phyloP scores from a whole-genome alignment of 2,113 vertebrate genomes.

The Amphiprion percula region DNA sequence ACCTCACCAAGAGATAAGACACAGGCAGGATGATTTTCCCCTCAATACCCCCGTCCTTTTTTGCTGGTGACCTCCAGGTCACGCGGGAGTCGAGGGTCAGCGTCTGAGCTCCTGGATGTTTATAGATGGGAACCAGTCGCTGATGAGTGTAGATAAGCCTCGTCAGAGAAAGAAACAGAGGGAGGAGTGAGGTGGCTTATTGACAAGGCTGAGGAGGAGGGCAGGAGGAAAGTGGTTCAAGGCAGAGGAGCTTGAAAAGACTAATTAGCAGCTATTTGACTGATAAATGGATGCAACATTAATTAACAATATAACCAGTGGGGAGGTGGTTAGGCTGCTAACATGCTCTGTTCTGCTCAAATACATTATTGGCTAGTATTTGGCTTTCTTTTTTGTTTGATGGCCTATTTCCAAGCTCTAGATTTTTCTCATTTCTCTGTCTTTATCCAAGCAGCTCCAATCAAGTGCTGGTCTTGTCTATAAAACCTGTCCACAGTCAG shows the following conservation, averaged over 20 bases:
- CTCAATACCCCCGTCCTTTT: conserved; percentile 26
- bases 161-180: conserved; percentile 38
- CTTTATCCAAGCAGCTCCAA: neutral
- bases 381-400: conserved; percentile 35
- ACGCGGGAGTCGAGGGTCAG: conserved; percentile 62
- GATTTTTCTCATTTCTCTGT: conserved; percentile 4
- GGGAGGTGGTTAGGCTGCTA: conserved; percentile 63
- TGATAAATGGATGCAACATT: conserved; percentile 87
- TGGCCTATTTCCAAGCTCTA: neutral
- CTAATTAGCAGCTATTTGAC: conserved; percentile 88
- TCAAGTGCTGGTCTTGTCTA: neutral
- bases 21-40: conserved; percentile 45
- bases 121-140: conserved; percentile 60
- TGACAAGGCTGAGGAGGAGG: conserved; percentile 57
- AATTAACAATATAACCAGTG: conserved; percentile 86
- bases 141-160: conserved; percentile 65
- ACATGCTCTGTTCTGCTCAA: conserved; percentile 28
- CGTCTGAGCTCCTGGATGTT: conserved; percentile 67
- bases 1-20: conserved; percentile 44
- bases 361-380: conserved; percentile 39
- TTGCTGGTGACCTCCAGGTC: conserved; percentile 61
- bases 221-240: conserved; percentile 66
- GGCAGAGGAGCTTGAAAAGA: conserved; percentile 87
- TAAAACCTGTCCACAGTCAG: neutral
- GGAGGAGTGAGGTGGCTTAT: conserved; percentile 47